These are phyloP conservation scores for Enteromius fasciolatus DNA, from an alignment of 2,797 vertebrate species.

Conservation along the genomic window DNA sequence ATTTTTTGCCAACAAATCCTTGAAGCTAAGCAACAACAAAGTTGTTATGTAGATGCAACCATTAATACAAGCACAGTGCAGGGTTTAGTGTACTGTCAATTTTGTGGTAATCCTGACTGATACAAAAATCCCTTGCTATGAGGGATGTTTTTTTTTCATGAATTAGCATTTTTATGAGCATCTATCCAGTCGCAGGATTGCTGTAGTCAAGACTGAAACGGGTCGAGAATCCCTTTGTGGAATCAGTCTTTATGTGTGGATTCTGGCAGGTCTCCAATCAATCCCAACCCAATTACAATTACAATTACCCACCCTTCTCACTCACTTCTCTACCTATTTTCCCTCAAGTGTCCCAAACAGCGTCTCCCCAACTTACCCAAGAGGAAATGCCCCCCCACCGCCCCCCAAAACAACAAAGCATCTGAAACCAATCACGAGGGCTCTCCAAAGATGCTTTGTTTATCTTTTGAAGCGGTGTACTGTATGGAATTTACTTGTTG, in stretches of 20 bases:
- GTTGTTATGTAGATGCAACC: conserved; percentile 1
- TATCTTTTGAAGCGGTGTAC: conserved; percentile 27
- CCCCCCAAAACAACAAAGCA: conserved; percentile 40
- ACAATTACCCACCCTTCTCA: conserved; percentile 57
- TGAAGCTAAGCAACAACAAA: conserved; percentile 35
- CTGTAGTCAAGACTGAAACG: conserved; percentile 36
- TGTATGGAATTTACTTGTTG: conserved; percentile 7
- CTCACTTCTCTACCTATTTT: conserved; percentile 53
- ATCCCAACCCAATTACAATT: conserved; percentile 70
- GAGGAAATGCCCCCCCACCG: conserved; percentile 6
- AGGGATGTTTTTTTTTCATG: conserved; percentile 20
- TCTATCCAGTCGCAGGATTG: conserved; percentile 51
- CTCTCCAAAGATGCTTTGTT: conserved; percentile 46
- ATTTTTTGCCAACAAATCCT: conserved; percentile 15
- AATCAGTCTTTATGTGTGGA: conserved; percentile 47
- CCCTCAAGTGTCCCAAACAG: conserved; percentile 35
- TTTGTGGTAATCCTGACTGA: conserved; percentile 47
- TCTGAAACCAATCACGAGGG: conserved; percentile 34
- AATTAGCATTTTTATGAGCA: conserved; percentile 60
- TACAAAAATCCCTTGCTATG: conserved; percentile 37
- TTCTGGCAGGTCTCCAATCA: conserved; percentile 62
- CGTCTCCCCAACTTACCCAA: conserved; percentile 35
- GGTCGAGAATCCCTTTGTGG: conserved; percentile 30
- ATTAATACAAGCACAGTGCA: conserved; percentile 37
- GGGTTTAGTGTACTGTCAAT: conserved; percentile 33